A percentile compares a stretch with the other conserved stretches of the same genome.
These are phyloP conservation scores for Gymnopithys bicolor DNA, from an alignment of 2,797 vertebrate genomes.

Conservation along the genomic window DNA sequence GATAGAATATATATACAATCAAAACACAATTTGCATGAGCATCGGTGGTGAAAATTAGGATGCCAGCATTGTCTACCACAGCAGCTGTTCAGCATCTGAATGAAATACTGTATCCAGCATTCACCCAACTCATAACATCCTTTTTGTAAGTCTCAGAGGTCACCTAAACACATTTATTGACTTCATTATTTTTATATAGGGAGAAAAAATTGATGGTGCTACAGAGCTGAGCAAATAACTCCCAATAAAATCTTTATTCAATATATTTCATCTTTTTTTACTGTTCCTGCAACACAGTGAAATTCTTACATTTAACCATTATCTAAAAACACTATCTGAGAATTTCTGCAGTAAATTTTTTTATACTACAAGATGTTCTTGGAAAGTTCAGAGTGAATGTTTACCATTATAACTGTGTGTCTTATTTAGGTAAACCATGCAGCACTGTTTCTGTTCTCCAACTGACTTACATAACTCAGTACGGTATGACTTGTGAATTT, in stretches of 20 bases:
- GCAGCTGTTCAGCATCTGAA: slow-evolving; percentile 55
- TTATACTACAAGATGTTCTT: slow-evolving; percentile 31
- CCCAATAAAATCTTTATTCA: slow-evolving; percentile 70
- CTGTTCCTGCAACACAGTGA: slow-evolving; percentile 49
- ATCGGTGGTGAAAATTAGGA: slow-evolving; percentile 31
- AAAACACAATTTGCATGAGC: neutral
- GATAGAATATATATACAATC: neutral
- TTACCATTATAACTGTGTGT: slow-evolving; percentile 26
- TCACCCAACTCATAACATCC: slow-evolving; percentile 67
- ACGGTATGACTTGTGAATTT: neutral
- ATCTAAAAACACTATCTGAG: slow-evolving; percentile 40
- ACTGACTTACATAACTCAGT: neutral
- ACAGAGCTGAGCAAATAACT: slow-evolving; percentile 66
- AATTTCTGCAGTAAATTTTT: slow-evolving; percentile 53
- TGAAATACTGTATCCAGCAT: slow-evolving; percentile 48
- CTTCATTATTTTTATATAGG: slow-evolving; percentile 71
- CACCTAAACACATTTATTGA: slow-evolving; percentile 69
- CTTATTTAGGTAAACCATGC: slow-evolving; percentile 24
- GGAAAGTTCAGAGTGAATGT: slow-evolving; percentile 43
- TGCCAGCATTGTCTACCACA: slow-evolving; percentile 41
- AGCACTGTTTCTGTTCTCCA: neutral
- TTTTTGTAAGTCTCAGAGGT: slow-evolving; percentile 64
- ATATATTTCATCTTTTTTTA: slow-evolving; percentile 61
- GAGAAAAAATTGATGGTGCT: slow-evolving; percentile 61
- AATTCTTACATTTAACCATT: slow-evolving; percentile 48